phyloP scores from a whole-genome alignment of 1,140 invertebrate species.

The Musca domestica region DNA sequence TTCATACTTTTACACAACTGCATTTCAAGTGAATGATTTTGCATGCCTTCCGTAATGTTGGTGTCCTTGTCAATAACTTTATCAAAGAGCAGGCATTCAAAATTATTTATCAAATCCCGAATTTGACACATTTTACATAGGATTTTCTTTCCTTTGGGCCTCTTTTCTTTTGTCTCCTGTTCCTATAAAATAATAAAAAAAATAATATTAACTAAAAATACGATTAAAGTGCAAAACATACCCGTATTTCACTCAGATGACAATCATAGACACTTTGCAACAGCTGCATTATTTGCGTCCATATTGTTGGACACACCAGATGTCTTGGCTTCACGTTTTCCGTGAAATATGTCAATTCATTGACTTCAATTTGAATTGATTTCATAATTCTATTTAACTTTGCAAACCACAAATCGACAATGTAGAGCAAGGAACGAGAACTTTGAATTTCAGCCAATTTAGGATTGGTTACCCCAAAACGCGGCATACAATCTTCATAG shows the following conservation, averaged over 20 bases:
- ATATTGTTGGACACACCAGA: slow-evolving; percentile 13
- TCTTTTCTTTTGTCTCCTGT: background rate
- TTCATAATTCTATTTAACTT: slow-evolving; percentile 25
- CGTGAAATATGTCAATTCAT: slow-evolving; percentile 29
- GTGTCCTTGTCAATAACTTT: slow-evolving; percentile 49
- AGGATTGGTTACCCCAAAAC: slow-evolving; percentile 7
- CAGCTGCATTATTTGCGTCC: slow-evolving; percentile 44
- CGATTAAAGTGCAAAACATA: slow-evolving; percentile 23
- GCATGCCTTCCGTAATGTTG: slow-evolving; percentile 50
- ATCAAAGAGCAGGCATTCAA: slow-evolving; percentile 59
- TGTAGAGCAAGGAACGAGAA: slow-evolving; percentile 7
- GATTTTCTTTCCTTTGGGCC: slow-evolving; percentile 20
- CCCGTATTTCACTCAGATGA: slow-evolving; percentile 61
- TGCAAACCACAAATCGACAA: slow-evolving; percentile 32
- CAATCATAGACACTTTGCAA: slow-evolving; percentile 64
- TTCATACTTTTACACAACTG: slow-evolving; percentile 36
- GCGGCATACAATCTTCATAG: slow-evolving; percentile 19
- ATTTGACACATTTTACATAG: slow-evolving; percentile 54
- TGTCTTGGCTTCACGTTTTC: slow-evolving; percentile 8
- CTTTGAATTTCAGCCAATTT: slow-evolving; percentile 14
- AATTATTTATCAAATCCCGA: slow-evolving; percentile 57
- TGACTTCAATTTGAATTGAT: slow-evolving; percentile 28
- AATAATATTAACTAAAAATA: background rate
- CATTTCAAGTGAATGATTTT: slow-evolving; percentile 53
- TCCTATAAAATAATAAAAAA: too few species aligned